These are phyloP conservation scores for Urocolius indicus DNA, from an alignment of 2,113 vertebrate species.

Conservation along the genomic window DNA sequence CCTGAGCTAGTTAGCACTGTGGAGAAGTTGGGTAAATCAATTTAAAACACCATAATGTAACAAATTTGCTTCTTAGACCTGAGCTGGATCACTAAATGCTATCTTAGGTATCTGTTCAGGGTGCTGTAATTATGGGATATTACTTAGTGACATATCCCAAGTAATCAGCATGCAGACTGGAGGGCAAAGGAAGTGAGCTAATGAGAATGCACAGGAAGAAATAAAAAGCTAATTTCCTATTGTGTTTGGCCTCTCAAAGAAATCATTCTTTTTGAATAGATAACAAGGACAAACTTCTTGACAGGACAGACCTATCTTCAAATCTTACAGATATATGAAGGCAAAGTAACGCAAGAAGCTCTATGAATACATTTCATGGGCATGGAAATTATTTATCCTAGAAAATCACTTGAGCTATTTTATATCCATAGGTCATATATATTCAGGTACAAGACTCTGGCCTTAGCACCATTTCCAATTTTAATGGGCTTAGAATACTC, in stretches of 20 bases:
- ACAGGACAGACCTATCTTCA: not conserved
- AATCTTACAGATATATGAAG: not conserved
- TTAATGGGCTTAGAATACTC: not conserved
- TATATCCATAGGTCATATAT: not conserved
- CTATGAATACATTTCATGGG: not conserved
- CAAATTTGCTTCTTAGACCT: not conserved
- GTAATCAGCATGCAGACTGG: not conserved
- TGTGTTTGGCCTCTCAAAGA: not conserved
- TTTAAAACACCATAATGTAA: not conserved
- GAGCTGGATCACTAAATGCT: not conserved
- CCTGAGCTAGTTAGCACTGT: slow-evolving; percentile 1
- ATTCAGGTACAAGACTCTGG: not conserved
- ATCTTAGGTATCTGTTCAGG: not conserved
- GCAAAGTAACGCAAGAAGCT: not conserved
- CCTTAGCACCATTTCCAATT: not conserved
- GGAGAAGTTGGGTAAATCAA: not conserved
- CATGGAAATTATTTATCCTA: not conserved
- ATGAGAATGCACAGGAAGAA: not conserved
- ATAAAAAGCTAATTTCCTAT: not conserved
- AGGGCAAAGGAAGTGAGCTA: not conserved
- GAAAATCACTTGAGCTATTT: not conserved
- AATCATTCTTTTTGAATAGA: not conserved
- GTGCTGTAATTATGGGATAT: not conserved
- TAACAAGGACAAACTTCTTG: not conserved
- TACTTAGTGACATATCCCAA: not conserved